phyloP scores from a whole-genome alignment of 2,888 invertebrate genomes.

The Drosophila atripex region DNA sequence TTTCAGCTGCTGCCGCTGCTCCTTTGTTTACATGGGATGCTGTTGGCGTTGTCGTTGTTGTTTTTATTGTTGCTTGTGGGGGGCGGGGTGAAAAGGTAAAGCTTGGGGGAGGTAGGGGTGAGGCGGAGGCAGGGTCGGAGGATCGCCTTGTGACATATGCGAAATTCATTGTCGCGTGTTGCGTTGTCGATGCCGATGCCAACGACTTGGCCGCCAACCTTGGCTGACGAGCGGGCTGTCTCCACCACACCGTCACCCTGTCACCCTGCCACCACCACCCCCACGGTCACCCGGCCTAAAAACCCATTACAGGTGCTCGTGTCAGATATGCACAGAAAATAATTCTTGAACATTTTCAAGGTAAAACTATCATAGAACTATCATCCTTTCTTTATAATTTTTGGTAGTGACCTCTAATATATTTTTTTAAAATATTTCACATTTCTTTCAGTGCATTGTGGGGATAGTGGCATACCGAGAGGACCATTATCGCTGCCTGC shows the following conservation, averaged over 20 bases:
- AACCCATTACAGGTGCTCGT: conserved; percentile 38
- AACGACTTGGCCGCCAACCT: conserved; percentile 66
- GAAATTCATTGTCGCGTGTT: conserved; percentile 81
- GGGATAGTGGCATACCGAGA: conserved; percentile 54
- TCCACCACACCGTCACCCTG: conserved; percentile 7
- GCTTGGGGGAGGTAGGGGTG: background rate
- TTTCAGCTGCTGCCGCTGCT: conserved; percentile 66
- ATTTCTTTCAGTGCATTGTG: conserved; percentile 14
- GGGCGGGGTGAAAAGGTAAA: conserved; percentile 1
- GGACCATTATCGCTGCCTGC: conserved; percentile 66
- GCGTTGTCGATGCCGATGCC: conserved; percentile 56
- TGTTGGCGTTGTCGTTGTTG: conserved; percentile 30
- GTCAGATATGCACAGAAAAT: conserved; percentile 5
- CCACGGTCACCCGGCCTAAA: conserved; percentile 39
- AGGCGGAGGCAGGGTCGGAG: conserved; percentile 15
- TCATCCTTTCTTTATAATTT: background rate
- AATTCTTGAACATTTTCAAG: background rate
- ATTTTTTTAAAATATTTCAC: background rate
- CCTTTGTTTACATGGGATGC: conserved; percentile 65
- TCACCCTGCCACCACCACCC: conserved; percentile 40
- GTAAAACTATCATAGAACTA: background rate
- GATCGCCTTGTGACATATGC: conserved; percentile 75
- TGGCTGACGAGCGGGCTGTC: conserved; percentile 61
- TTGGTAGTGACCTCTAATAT: background rate
- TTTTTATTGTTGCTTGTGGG: conserved; percentile 29